phyloP scores from a whole-genome alignment of 1,140 invertebrate species.

The Drosophila varians region DNA sequence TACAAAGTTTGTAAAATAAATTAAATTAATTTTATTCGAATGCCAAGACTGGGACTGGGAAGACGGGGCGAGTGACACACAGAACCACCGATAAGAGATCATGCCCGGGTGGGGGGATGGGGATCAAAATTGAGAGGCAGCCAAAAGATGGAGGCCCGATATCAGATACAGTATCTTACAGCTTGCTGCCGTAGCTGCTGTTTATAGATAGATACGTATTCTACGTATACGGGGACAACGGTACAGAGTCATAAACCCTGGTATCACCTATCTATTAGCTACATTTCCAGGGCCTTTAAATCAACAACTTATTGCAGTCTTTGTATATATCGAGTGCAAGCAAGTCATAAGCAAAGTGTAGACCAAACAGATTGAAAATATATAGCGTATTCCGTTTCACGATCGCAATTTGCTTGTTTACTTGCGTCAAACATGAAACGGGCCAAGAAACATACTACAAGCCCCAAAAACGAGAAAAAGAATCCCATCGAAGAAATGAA shows the following conservation, averaged over 20 bases:
- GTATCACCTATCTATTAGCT: constrained; percentile 12
- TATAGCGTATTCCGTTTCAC: constrained; percentile 70
- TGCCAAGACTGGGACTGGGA: too few relatives aligned
- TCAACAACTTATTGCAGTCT: background rate
- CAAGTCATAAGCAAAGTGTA: constrained; percentile 21
- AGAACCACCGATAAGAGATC: constrained; percentile 29
- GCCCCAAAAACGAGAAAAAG: constrained; percentile 6
- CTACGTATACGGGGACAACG: too few relatives aligned
- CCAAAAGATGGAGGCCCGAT: constrained; percentile 39
- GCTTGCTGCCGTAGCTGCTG: constrained; percentile 36
- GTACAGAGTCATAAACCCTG: constrained; percentile 27
- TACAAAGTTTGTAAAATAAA: constrained; percentile 51
- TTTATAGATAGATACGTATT: constrained; percentile 2
- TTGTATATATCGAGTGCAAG: constrained; percentile 9
- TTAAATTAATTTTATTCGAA: constrained; percentile 62
- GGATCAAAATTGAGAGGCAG: constrained; percentile 20
- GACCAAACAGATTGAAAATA: constrained; percentile 44
- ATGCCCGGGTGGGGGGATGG: background rate
- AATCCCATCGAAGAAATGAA: constrained; percentile 17
- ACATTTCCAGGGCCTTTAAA: background rate
- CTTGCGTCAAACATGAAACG: constrained; percentile 72
- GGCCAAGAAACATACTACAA: constrained; percentile 41
- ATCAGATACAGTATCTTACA: constrained; percentile 66
- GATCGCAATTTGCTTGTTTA: constrained; percentile 62
- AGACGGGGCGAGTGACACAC: constrained; percentile 24